Evolutionary conservation across 2,797 vertebrate genomes (phyloP), one percentile per base, ranked within the genome.

Genomic region (Paguma larvata): DNA sequence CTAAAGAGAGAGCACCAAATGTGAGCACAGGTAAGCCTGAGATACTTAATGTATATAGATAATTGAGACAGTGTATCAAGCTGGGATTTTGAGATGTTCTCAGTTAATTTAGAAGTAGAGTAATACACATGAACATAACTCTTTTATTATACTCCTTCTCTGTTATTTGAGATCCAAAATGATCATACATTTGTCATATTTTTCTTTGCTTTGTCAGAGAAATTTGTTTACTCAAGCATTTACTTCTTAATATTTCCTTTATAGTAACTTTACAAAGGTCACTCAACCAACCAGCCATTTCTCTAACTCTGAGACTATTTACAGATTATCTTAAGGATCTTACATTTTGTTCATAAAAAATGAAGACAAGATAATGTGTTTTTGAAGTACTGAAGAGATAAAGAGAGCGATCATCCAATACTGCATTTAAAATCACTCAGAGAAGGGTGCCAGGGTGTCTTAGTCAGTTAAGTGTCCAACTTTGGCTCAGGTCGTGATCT

Each of bases 251-350:
- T 67, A 23, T 38, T 16, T 59, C 38, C 14, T 92, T 38, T 53
- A 5, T 56, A 11, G 2, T 18, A 34, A 82, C 27, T 21, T 51
- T 32, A 5, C 4, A 11, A 94, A 70, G 48, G 8, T 63, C 89
- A 73, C 4, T 53, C 12, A 2, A 41, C 1, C 14, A 77, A 41
- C 1, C 14, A 77, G 19, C 27, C 51, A 82, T 67, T 56, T 73
- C 41, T 97, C 41, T 80, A 95, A 87, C 4, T 87, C 51, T 56
- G 72, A 82, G 84, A 30, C 13, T 38, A 96, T 89, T 91, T 93
- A 90, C 14, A 79, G 72, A 25, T 48, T 32, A 53, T 38, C 38
- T 38, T 38, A 38, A 38, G 38, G 38, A 38, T 38, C 38, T 38
- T 38, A 38, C 38, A 38, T 38, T 38, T 38, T 38, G 38, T 38